These are phyloP conservation scores for Sebastes matsubarae DNA, from an alignment of 2,797 vertebrate genomes.

Conservation along the genomic window DNA sequence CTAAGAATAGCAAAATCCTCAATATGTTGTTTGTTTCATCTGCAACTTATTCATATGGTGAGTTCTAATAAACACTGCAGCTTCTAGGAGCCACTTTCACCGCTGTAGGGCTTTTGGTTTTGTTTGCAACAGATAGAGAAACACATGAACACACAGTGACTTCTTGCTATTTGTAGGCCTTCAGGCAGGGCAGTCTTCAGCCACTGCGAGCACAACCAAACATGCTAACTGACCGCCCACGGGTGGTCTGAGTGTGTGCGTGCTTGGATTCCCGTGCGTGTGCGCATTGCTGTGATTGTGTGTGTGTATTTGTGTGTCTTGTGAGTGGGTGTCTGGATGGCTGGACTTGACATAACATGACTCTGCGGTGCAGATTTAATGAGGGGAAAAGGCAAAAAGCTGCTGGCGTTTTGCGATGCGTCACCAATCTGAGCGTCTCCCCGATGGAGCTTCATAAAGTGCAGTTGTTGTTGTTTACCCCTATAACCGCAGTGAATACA, in stretches of 20 bases:
- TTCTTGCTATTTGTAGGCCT: slow-evolving; percentile 12
- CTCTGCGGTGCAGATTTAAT: slow-evolving; percentile 60
- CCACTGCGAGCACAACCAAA: slow-evolving; percentile 29
- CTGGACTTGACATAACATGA: slow-evolving; percentile 51
- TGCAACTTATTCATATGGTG: background rate
- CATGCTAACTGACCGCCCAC: slow-evolving; percentile 42
- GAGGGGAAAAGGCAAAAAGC: slow-evolving; percentile 46
- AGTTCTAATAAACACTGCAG: background rate
- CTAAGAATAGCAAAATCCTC: background rate
- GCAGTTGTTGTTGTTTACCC: slow-evolving; percentile 30
- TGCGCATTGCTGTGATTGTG: background rate
- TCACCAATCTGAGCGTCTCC: slow-evolving; percentile 29
- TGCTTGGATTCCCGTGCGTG: background rate
- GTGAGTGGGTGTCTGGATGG: slow-evolving; percentile 28
- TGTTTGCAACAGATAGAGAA: background rate
- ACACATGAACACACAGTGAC: background rate
- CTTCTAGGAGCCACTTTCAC: background rate
- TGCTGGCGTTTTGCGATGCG: slow-evolving; percentile 33
- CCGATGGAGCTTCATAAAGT: background rate
- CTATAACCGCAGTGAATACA: background rate
- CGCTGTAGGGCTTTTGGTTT: background rate
- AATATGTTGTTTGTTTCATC: background rate
- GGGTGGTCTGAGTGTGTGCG: slow-evolving; percentile 2
- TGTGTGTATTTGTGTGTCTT: background rate
- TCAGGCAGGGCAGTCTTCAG: slow-evolving; percentile 19